phyloP scores from a whole-genome alignment of 2,113 vertebrate species.

The Pangasianodon gigas region DNA sequence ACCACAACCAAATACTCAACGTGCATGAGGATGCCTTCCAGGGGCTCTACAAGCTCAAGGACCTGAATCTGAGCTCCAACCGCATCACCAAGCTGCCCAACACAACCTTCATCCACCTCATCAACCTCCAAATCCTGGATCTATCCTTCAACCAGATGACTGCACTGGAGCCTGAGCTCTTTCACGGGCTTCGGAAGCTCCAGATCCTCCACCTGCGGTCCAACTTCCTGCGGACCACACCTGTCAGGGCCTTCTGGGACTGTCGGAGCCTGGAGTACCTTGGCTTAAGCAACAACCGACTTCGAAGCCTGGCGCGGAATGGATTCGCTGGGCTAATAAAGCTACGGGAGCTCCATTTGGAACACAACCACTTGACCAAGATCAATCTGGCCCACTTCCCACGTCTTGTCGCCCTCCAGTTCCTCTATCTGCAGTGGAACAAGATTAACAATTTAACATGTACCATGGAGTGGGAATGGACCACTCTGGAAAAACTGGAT shows the following conservation, averaged over 20 bases:
- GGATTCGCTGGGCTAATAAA: slow-evolving; percentile 98
- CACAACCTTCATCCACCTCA: slow-evolving; percentile 99
- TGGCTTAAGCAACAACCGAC: slow-evolving; percentile 95
- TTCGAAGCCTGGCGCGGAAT: slow-evolving; percentile 94
- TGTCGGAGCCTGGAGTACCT: slow-evolving; percentile 98
- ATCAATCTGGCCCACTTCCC: slow-evolving; percentile 99
- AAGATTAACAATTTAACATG: slow-evolving; percentile 97
- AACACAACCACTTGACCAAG: slow-evolving; percentile 98
- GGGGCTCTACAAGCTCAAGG: slow-evolving; percentile 98
- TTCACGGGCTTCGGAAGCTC: slow-evolving; percentile 95
- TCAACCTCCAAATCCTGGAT: slow-evolving; percentile 98
- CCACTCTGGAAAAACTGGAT: slow-evolving; percentile 94
- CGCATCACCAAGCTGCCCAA: slow-evolving; percentile 98
- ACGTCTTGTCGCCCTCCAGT: slow-evolving; percentile 92
- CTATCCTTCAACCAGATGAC: slow-evolving; percentile 98
- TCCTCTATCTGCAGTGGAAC: slow-evolving; percentile 97
- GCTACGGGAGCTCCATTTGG: slow-evolving; percentile 96
- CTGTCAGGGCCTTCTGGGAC: slow-evolving; percentile 96
- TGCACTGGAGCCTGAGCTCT: slow-evolving; percentile 93
- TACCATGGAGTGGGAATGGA: slow-evolving; percentile 98
- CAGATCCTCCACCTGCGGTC: slow-evolving; percentile 96
- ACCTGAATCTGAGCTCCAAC: slow-evolving; percentile 98
- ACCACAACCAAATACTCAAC: slow-evolving; percentile 97
- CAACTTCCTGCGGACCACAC: slow-evolving; percentile 96
- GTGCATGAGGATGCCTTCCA: slow-evolving; percentile 97